Base-by-base conservation (phyloP, 1,140 invertebrate species). In the Heliconius nattereri region DNA sequence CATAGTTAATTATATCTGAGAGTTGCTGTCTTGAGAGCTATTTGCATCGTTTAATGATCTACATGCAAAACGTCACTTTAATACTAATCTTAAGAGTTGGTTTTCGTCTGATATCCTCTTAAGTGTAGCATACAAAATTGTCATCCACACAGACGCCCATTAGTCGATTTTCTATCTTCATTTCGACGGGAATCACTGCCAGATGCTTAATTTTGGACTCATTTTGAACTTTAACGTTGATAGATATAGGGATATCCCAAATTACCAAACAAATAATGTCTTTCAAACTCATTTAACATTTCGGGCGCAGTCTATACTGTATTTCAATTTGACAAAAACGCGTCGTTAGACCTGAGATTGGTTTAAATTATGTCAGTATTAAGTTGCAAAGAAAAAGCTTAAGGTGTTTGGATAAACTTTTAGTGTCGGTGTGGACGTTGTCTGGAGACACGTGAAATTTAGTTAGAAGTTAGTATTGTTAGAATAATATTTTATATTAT, bases 291-390 rank as follows among this genome's bases (percentile, higher is more conserved):
- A 87, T 90, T 91, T 92, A 92, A 92, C 81, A 90, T 89, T 89
- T 82, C 85, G 75, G 75, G 77, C 84, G 76, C 85, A 88, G 89
- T 85, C 85, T 86, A 88, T 90, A 88, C 88, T 88, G 86, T 87
- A 87, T 85, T 85, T 84, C 90, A 87, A 91, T 91, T 90, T 92
- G 92, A 94, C 90, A 94, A 92, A 92, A 94, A 94, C 91, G 90
- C 86, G 83, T 90, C 91, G 88, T 92, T 90, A 88, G 85, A 57
- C 85, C 87, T 88, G 83, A 83, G 87, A 92, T 92, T 90, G 91
- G 92, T 91, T 89, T 88, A 89, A 91, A 91, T 91, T 91, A 91
- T 81, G 84, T 60, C 26, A 13, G 76, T 29, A 73, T 13, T 72
- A 37, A 78, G 70, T 78, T 49, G 71, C 66, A 66, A 60, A 19